A percentile compares a stretch with the other conserved stretches of the same genome.
These are phyloP conservation scores for Pseudachorutes palmiensis DNA, from an alignment of 1,140 invertebrate species.

Conservation along the genomic window DNA sequence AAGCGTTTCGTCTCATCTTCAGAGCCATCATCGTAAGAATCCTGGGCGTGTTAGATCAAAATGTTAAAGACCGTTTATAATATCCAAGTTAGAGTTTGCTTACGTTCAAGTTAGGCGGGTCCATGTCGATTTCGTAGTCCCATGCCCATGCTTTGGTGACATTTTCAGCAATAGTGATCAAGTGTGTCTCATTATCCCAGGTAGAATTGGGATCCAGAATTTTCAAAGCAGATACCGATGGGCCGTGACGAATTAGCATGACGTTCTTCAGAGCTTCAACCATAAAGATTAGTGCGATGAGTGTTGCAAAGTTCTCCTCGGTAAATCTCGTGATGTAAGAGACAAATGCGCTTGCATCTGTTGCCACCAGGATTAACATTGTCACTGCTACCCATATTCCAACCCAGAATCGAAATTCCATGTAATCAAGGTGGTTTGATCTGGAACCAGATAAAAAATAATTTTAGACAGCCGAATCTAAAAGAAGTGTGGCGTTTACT, in stretches of 20 bases:
- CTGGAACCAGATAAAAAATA: conserved; percentile 32
- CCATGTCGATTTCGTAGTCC: conserved; percentile 2
- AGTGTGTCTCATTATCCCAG: background rate
- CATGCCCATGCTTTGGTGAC: background rate
- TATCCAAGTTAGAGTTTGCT: too few species aligned
- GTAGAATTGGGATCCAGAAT: background rate
- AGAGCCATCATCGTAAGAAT: background rate
- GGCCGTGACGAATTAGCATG: conserved; percentile 19
- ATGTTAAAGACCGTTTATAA: too few species aligned
- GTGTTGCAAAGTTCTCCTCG: conserved; percentile 46
- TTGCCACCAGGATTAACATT: conserved; percentile 44
- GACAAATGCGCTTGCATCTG: conserved; percentile 42
- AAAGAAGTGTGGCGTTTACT: conserved; percentile 10
- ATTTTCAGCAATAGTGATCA: conserved; percentile 8
- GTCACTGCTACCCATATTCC: conserved; percentile 44
- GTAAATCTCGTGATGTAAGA: conserved; percentile 45
- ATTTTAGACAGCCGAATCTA: background rate
- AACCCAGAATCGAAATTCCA: conserved; percentile 44
- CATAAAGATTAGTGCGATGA: conserved; percentile 46
- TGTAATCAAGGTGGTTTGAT: conserved; percentile 41
- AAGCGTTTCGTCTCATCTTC: background rate
- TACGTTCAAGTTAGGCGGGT: background rate
- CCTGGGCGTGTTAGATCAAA: background rate
- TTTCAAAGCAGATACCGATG: background rate
- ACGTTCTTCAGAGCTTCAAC: conserved; percentile 42